Conservation (phyloP, 2,113 vertebrate species). For the Mixornis gularis region DNA sequence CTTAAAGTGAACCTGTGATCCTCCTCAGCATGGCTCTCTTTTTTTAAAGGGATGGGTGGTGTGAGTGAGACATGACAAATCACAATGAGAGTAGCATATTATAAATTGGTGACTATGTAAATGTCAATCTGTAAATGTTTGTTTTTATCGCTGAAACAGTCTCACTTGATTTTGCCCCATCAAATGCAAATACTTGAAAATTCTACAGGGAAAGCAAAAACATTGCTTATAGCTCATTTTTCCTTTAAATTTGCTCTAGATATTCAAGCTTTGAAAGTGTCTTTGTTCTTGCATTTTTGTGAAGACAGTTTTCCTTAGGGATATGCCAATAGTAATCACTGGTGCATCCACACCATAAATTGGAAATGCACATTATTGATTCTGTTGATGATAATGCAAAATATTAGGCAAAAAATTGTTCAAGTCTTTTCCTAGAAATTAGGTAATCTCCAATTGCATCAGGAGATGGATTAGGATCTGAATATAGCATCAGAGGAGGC, state of each 20-base stretch:
- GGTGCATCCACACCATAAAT: constrained; percentile 8
- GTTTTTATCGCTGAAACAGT: constrained; percentile 34
- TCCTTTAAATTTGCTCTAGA: constrained; percentile 22
- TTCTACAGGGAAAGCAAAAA: constrained; percentile 35
- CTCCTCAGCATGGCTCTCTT: background rate
- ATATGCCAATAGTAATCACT: background rate
- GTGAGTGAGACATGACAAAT: background rate
- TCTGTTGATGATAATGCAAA: constrained; percentile 24
- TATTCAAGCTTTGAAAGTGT: background rate
- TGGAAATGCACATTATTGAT: constrained; percentile 28
- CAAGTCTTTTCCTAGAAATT: background rate
- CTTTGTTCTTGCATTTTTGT: constrained; percentile 24
- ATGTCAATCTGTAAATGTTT: constrained; percentile 54
- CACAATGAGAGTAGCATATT: constrained; percentile 18
- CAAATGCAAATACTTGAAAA: constrained; percentile 44
- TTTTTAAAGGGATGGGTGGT: background rate
- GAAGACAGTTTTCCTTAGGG: background rate
- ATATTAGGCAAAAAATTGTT: background rate
- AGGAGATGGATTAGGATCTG: background rate
- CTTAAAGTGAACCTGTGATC: background rate
- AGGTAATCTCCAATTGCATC: background rate
- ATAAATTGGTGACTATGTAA: constrained; percentile 33
- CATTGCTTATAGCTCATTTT: constrained; percentile 45
- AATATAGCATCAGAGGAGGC: background rate
- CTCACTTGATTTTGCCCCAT: constrained; percentile 38